Evolutionary conservation across 1,140 invertebrate genomes (phyloP), one percentile per base, ranked within the genome.

Genomic region (Theocolax elegans): DNA sequence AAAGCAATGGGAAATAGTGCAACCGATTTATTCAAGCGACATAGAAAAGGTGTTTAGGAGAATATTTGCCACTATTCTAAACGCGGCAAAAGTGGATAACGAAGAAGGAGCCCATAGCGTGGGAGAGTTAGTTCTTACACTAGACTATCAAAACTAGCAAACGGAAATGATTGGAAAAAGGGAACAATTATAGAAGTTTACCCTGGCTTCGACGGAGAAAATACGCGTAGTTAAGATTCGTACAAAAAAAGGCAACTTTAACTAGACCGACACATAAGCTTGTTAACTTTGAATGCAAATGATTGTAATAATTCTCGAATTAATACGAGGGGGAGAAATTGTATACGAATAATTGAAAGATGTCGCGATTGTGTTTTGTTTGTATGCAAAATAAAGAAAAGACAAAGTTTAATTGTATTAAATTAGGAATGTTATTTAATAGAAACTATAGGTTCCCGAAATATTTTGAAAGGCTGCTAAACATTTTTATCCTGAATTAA

Each of bases 141-240:
- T 21, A 17, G 27, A 68, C 23, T 9, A 29, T 6, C 38, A 68
- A n/a, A n/a, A n/a, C n/a, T n/a, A 27, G 9, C 40, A 1, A 15
- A 13, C 17, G 4, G 66, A 25, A 59, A 56, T 19, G 15, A 27
- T 2, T 71, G 68, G 68, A 25, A 15, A 17, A 38, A 27, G 27
- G 67, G 68, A n/a, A 10, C 9, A 46, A 17, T 46, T 6, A n/a
- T 46, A 7, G 17, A 46, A 17, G 15, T 46, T 13, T 46, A 13
- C 17, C 44, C 44, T n/a, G 44, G 44, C 4, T n/a, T n/a, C n/a
- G 44, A 46, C 44, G 44, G 9, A 7, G 44, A n/a, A 13, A 13
- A n/a, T 46, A 9, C 9, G 44, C 9, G 15, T 17, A 3, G 44
- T 17, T 10, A 46, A 46, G 6, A n/a, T 46, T 13, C 9, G 15